Base-by-base conservation (phyloP, 1,140 invertebrate species). In the Bradysia coprophila region DNA sequence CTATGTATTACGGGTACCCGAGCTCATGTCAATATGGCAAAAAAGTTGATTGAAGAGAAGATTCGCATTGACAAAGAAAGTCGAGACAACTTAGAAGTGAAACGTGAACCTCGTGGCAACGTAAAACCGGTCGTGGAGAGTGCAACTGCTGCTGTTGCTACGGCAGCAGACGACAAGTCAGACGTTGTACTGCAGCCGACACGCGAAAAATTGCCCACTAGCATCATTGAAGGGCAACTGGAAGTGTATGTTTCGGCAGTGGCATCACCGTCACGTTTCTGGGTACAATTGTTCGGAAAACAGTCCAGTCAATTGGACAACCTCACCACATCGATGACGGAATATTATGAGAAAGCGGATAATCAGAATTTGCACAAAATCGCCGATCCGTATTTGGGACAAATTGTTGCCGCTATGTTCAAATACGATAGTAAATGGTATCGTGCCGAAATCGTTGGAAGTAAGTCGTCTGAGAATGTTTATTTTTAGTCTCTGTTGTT, bases 211-310 rank as follows among this genome's bases (percentile, higher is more conserved):
- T 48, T 51, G 19, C 53, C 52, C 53, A 10, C 18, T 6, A 38
- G 15, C 16, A 36, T 3, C 18, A 10, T 38, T 31, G 71, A 75
- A 43, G 67, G 71, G 6, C 68, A 67, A 19, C 71, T 85, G 49
- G 76, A 88, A 57, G 78, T 89, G 6, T 88, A 77, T 62, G 79
- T 91, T 2, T 84, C 81, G 2, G 81, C 83, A 1, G 71, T 85
- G 41, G 74, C 76, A 16, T 73, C 71, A n/a, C 83, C 84, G 11
- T 73, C 69, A 2, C 70, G 75, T 20, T 89, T 91, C 60, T 91
- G 85, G 82, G 64, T 89, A 15, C 85, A 91, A 63, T 69, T 87
- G 34, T 65, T 81, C 23, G 75, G 76, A 0, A 66, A 73, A 1
- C 73, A 76, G 51, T 72, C 75, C 4, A 64, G 70, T 5, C 72